A percentile compares a stretch with the other conserved stretches of the same genome.
Conservation (phyloP, 2,888 invertebrate genomes). For the Tiphia femorata region DNA sequence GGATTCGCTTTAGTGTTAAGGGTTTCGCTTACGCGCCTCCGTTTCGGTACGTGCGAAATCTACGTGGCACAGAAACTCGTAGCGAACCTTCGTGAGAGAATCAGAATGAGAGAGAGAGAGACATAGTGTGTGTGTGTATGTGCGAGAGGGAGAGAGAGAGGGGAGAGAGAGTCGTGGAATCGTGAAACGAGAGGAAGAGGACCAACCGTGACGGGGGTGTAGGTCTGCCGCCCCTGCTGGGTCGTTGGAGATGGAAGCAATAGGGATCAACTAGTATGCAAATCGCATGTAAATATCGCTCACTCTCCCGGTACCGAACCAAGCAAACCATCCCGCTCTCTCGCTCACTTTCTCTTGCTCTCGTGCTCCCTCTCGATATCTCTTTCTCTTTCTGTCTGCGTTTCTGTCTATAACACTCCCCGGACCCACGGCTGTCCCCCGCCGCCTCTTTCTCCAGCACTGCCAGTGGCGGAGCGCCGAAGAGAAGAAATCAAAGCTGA, state of each 20-base stretch:
- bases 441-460: too few species aligned
- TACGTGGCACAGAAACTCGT: slow-evolving; percentile 17
- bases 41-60: slow-evolving; percentile 38
- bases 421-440: too few species aligned
- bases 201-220: slow-evolving; percentile 54
- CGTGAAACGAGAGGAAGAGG: slow-evolving; percentile 24
- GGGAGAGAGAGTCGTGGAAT: slow-evolving; percentile 3
- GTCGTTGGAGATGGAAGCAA: slow-evolving; percentile 69
- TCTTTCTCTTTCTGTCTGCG: slow-evolving; percentile 11
- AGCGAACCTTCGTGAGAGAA: slow-evolving; percentile 22
- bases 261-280: slow-evolving; percentile 70
- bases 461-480: too few species aligned
- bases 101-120: slow-evolving; percentile 38
- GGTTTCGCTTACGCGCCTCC: slow-evolving; percentile 44
- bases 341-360: slow-evolving; percentile 39
- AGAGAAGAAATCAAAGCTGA: slow-evolving; percentile 66
- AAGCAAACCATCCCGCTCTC: slow-evolving; percentile 50
- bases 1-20: slow-evolving; percentile 51
- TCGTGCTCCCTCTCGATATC: slow-evolving; percentile 37
- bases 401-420: slow-evolving; percentile 2
- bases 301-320: slow-evolving; percentile 62
- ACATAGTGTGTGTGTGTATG: too few species aligned
- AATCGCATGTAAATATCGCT: slow-evolving; percentile 69
- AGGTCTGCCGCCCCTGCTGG: slow-evolving; percentile 62
- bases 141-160: slow-evolving; percentile 14